Conservation (phyloP, 2,113 vertebrate species). For the Podarcis cretensis region DNA sequence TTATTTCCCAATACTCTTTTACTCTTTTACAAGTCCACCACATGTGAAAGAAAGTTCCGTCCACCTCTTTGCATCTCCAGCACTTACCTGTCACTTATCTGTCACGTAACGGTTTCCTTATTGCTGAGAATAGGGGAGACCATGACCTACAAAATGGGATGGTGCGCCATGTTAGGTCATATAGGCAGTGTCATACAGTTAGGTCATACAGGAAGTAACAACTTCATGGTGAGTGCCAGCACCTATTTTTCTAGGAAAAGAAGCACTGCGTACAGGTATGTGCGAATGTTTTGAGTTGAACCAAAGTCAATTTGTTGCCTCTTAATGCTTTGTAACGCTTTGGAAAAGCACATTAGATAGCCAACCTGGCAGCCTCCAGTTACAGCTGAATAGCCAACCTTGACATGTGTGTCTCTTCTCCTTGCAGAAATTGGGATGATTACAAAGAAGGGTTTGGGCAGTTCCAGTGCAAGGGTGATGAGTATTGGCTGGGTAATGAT, state of each 20-base stretch:
- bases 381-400: not conserved
- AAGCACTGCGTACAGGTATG: too few species aligned
- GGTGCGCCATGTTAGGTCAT: not conserved
- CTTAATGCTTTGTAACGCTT: not conserved
- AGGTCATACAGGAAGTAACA: not conserved
- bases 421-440: slow-evolving; percentile 86
- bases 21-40: too few species aligned
- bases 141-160: not conserved
- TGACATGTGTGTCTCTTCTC: not conserved
- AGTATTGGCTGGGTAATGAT: slow-evolving; percentile 92
- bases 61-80: too few species aligned
- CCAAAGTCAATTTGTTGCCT: not conserved
- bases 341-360: not conserved
- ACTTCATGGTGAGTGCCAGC: too few species aligned
- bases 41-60: too few species aligned
- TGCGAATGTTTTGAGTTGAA: not conserved
- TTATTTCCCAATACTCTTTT: too few species aligned
- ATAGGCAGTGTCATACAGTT: not conserved
- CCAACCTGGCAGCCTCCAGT: too few species aligned
- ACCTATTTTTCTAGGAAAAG: too few species aligned
- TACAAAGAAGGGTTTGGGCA: slow-evolving; percentile 90
- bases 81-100: too few species aligned
- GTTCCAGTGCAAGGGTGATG: slow-evolving; percentile 86
- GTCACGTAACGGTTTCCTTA: not conserved
- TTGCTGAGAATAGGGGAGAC: not conserved